These are phyloP conservation scores for Orgyia antiqua DNA, from an alignment of 2,888 invertebrate genomes.

Conservation along the genomic window DNA sequence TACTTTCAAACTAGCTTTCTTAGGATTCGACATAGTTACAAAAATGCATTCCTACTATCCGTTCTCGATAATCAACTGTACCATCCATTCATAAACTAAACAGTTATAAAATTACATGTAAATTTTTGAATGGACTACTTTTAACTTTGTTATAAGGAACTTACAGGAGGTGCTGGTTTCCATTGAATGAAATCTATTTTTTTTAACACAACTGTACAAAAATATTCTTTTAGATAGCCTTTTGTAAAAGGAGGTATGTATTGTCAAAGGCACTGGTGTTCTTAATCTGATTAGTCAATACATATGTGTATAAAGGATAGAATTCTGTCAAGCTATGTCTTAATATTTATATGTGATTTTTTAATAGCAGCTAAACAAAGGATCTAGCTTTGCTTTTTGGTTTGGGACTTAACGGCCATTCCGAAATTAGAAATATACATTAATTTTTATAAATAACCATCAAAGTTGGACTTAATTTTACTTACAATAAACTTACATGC, in stretches of 20 bases:
- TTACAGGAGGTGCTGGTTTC: slow-evolving; percentile 31
- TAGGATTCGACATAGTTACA: slow-evolving; percentile 45
- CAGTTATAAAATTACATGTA: too few relatives aligned
- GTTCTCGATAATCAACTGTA: slow-evolving; percentile 19
- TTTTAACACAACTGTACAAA: slow-evolving; percentile 66
- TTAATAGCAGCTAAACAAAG: slow-evolving; percentile 36
- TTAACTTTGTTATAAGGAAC: slow-evolving; percentile 21
- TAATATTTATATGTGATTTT: slow-evolving; percentile 51
- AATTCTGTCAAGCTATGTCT: slow-evolving; percentile 31
- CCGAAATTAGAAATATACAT: slow-evolving; percentile 68
- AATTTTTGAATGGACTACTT: slow-evolving; percentile 10
- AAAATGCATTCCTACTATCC: slow-evolving; percentile 26
- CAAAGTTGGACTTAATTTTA: slow-evolving; percentile 66
- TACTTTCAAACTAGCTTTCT: slow-evolving; percentile 54
- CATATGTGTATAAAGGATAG: slow-evolving; percentile 36
- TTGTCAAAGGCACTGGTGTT: slow-evolving; percentile 75
- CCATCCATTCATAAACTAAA: slow-evolving; percentile 7
- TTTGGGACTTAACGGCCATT: slow-evolving; percentile 63
- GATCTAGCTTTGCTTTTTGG: slow-evolving; percentile 55
- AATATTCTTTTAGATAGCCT: slow-evolving; percentile 65
- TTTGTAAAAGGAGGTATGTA: slow-evolving; percentile 70
- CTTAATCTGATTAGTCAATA: slow-evolving; percentile 51
- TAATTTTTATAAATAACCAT: slow-evolving; percentile 68
- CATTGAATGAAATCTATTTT: slow-evolving; percentile 45
- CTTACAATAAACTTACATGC: slow-evolving; percentile 57